A percentile compares a stretch with the other conserved stretches of the same genome.
phyloP scores from a whole-genome alignment of 2,113 vertebrate species.

The Columbina picui region DNA sequence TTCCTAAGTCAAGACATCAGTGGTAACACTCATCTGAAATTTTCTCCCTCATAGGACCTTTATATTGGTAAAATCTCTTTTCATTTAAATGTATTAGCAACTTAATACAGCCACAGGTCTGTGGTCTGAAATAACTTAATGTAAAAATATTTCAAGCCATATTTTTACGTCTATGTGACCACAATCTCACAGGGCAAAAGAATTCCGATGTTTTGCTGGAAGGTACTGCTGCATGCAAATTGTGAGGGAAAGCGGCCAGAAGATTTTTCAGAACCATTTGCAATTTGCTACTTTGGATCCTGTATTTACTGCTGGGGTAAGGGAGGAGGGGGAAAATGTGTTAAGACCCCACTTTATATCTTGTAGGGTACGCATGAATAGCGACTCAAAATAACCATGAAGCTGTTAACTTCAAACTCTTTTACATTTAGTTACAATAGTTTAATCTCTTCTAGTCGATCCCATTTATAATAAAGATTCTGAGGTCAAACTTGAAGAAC shows the following conservation, averaged over 20 bases:
- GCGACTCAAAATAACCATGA: background rate
- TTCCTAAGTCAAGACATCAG: background rate
- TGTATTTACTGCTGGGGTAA: background rate
- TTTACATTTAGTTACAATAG: background rate
- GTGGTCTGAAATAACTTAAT: background rate
- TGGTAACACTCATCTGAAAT: background rate
- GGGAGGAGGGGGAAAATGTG: background rate
- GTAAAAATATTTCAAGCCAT: background rate
- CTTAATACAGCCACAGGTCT: background rate
- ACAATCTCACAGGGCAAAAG: background rate
- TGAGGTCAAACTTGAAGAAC: background rate
- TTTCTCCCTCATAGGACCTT: background rate
- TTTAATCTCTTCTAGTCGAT: background rate
- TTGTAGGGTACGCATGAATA: background rate
- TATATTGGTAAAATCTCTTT: background rate
- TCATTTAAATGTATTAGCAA: background rate
- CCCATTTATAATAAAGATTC: background rate
- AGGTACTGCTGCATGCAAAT: fast-evolving
- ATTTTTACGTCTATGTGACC: background rate
- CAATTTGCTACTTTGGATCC: background rate
- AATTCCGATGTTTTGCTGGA: background rate
- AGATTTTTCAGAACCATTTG: background rate
- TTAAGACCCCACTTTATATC: background rate
- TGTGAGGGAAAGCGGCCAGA: background rate
- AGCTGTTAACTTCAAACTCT: background rate